Evolutionary conservation across 2,888 invertebrate genomes (phyloP).

Genomic region (Lycophotia porphyrea): DNA sequence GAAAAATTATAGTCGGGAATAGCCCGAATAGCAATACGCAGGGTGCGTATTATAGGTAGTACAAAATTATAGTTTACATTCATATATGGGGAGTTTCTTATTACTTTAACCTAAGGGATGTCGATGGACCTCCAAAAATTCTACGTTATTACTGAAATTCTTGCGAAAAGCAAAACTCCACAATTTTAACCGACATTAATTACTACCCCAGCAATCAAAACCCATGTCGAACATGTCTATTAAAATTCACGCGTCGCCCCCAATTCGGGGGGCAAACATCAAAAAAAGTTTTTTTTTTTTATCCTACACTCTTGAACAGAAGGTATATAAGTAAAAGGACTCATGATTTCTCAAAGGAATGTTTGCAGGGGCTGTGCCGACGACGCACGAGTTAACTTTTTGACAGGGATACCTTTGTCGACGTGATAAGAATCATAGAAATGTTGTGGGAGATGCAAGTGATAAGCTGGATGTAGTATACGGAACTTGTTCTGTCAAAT

Average conservation of each 20-base stretch:
- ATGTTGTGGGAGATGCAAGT: conserved; percentile 60
- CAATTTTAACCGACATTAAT: conserved; percentile 45
- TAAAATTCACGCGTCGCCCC: conserved; percentile 65
- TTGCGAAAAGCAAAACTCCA: background rate
- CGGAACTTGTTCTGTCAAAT: background rate
- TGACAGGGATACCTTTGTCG: conserved; percentile 87
- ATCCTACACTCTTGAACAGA: conserved; percentile 56
- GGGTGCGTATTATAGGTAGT: too few species aligned
- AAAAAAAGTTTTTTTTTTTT: conserved; percentile 55
- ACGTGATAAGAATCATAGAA: conserved; percentile 84
- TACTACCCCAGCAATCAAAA: conserved; percentile 44
- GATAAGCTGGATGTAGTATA: background rate
- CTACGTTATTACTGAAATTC: background rate
- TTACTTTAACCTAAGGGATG: background rate
- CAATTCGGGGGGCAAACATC: conserved; percentile 60
- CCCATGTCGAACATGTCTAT: conserved; percentile 47
- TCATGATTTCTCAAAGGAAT: conserved; percentile 89
- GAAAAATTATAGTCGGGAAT: too few species aligned
- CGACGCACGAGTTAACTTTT: conserved; percentile 88
- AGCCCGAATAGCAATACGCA: too few species aligned
- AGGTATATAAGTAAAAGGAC: conserved; percentile 81
- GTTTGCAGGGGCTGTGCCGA: conserved; percentile 77
- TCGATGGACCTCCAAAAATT: background rate
- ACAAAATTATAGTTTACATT: too few species aligned
- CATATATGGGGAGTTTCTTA: background rate